These are phyloP conservation scores for Drosophila cyrtoloma DNA, from an alignment of 2,888 invertebrate genomes.

Conservation along the genomic window DNA sequence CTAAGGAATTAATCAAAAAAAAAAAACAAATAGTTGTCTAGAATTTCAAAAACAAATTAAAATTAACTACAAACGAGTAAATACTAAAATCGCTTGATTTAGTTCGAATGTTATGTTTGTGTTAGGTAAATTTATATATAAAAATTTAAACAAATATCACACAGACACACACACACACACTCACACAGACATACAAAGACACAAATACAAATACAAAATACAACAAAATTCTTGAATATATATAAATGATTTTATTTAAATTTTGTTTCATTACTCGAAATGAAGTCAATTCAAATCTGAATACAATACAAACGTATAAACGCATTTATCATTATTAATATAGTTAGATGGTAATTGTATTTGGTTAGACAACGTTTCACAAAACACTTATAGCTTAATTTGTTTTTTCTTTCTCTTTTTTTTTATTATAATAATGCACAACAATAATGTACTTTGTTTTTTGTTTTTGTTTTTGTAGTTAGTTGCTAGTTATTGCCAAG, in stretches of 20 bases:
- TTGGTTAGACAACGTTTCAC: constrained; percentile 77
- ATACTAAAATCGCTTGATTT: constrained; percentile 13
- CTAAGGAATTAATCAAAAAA: constrained; percentile 4
- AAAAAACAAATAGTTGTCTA: background rate
- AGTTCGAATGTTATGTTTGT: constrained; percentile 25
- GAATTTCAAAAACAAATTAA: constrained; percentile 21
- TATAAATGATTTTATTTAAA: constrained; percentile 66
- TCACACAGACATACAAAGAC: constrained; percentile 12
- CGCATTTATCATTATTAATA: constrained; percentile 56
- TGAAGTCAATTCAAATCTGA: constrained; percentile 38
- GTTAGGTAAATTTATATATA: constrained; percentile 17
- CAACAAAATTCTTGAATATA: constrained; percentile 51
- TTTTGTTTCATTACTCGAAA: constrained; percentile 31
- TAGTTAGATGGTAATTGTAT: constrained; percentile 69
- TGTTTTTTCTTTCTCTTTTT: constrained; percentile 13
- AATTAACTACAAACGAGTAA: constrained; percentile 17
- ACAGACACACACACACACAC: constrained; percentile 37
- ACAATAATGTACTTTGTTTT: constrained; percentile 51
- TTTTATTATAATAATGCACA: constrained; percentile 59
- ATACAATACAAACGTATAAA: constrained; percentile 74
- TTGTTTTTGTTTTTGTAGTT: constrained; percentile 56
- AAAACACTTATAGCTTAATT: constrained; percentile 71
- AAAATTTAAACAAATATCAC: constrained; percentile 28
- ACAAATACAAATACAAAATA: constrained; percentile 56
- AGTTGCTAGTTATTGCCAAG: constrained; percentile 62